Conservation (phyloP, 2,797 vertebrate species). For the Nyctibius grandis region DNA sequence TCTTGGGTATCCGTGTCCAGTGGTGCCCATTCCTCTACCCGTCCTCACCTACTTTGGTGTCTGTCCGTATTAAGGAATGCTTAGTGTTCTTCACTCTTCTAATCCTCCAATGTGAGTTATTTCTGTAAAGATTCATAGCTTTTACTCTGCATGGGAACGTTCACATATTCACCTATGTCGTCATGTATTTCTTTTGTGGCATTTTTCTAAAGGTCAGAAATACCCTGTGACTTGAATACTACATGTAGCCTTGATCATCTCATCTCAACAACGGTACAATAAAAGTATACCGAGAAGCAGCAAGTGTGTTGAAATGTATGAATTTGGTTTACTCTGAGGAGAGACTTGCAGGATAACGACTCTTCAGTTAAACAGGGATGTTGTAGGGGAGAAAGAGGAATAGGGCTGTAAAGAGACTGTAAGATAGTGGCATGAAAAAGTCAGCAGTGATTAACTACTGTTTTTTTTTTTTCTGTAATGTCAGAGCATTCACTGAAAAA, state of each 20-base stretch:
- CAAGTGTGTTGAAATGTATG: neutral
- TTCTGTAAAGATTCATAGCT: neutral
- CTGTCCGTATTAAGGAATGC: neutral
- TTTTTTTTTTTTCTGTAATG: neutral
- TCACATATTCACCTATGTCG: neutral
- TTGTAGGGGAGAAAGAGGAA: neutral
- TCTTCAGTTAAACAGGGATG: neutral
- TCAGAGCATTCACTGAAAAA: neutral
- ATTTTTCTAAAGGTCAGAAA: neutral
- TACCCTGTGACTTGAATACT: neutral
- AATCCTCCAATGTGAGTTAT: neutral
- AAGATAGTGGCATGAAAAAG: neutral
- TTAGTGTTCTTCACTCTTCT: neutral
- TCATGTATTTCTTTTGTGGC: neutral
- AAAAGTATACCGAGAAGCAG: neutral
- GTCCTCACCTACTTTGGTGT: neutral
- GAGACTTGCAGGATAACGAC: neutral
- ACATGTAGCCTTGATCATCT: neutral
- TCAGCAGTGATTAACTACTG: neutral
- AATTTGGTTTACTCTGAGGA: neutral
- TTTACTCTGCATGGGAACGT: neutral
- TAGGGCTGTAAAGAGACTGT: neutral
- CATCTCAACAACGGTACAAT: neutral
- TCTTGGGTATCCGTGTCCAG: accelerated
- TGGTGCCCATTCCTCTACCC: neutral